Percentiles rank a stretch among this genome's conserved stretches.
Conservation (phyloP, 1,140 invertebrate genomes). For the Liolophura sinensis region DNA sequence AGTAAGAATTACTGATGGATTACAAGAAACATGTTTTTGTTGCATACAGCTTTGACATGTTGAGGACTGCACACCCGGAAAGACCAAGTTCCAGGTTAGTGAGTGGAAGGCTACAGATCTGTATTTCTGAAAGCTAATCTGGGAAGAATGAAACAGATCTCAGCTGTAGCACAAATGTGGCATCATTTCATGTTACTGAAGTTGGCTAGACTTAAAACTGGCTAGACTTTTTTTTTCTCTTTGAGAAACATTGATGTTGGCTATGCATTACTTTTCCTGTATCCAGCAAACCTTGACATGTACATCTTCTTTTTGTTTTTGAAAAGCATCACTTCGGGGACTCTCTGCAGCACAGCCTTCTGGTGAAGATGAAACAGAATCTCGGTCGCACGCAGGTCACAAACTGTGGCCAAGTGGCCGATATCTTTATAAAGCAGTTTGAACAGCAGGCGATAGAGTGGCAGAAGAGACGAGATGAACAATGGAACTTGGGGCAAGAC, state of each 20-base stretch:
- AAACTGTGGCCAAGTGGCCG: slow-evolving; percentile 62
- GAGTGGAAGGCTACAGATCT: no score
- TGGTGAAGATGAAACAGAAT: slow-evolving; percentile 57
- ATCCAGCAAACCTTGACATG: background rate
- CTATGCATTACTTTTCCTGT: background rate
- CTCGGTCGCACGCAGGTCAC: slow-evolving; percentile 53
- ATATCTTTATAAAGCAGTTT: slow-evolving; percentile 60
- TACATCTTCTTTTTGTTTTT: slow-evolving; percentile 17
- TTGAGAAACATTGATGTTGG: background rate
- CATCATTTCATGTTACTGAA: no score
- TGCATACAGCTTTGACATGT: no score
- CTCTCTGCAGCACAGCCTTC: slow-evolving; percentile 58
- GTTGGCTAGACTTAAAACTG: no score
- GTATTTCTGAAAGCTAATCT: no score
- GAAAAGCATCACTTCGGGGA: slow-evolving; percentile 62
- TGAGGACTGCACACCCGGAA: no score
- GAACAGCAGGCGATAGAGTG: slow-evolving; percentile 42
- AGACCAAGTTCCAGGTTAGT: no score
- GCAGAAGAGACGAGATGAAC: slow-evolving; percentile 3
- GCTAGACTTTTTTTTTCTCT: no score
- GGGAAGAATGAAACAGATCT: no score
- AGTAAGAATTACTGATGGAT: no score
- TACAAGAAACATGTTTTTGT: no score
- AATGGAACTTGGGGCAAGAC: slow-evolving; percentile 4
- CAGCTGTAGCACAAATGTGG: no score